These are phyloP conservation scores for Passer montanus DNA, from an alignment of 2,113 vertebrate species.

Conservation along the genomic window DNA sequence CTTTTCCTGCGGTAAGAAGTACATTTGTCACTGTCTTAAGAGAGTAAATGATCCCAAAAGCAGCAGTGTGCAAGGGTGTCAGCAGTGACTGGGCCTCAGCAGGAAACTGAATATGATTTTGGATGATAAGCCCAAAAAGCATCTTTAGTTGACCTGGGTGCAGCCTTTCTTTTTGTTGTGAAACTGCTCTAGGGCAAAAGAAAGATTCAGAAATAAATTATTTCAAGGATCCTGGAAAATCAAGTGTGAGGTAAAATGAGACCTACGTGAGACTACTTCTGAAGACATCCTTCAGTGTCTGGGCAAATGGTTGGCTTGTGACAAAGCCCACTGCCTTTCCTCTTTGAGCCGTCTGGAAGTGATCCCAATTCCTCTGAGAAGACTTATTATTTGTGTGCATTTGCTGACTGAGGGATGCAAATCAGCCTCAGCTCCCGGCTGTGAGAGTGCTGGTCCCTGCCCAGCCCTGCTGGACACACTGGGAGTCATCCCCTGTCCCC, in stretches of 20 bases:
- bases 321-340: slow-evolving; percentile 27
- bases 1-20: slow-evolving; percentile 66
- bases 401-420: slow-evolving; percentile 5
- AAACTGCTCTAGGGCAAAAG: neutral
- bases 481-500: neutral
- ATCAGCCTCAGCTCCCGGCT: neutral
- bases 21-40: neutral
- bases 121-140: neutral
- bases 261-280: slow-evolving; percentile 12
- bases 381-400: slow-evolving; percentile 35
- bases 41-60: neutral
- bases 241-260: neutral
- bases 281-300: neutral
- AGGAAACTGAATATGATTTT: neutral
- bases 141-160: neutral
- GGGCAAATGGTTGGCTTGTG: neutral
- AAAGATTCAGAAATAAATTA: neutral
- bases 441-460: neutral
- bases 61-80: neutral
- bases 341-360: neutral
- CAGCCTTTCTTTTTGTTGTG: neutral
- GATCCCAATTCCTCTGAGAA: slow-evolving; percentile 24
- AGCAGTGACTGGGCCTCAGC: neutral
- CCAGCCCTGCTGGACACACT: neutral
- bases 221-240: neutral